Base-by-base conservation (phyloP, 2,797 vertebrate species). In the Emys orbicularis region DNA sequence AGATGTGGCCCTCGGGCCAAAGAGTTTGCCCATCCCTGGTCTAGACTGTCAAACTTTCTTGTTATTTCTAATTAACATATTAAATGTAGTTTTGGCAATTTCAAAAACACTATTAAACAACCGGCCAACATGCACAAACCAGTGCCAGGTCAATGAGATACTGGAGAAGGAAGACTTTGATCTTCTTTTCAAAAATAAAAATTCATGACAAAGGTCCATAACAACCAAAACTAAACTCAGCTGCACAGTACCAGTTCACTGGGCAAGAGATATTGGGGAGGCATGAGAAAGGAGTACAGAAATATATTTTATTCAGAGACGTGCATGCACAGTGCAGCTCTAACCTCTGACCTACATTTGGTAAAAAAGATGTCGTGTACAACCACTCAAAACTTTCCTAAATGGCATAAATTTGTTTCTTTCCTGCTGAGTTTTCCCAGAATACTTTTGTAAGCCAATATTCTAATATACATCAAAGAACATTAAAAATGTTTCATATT, bases 401-500 rank as follows among this genome's bases (percentile, higher is more conserved):
- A 0, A 0, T 1, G 7, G 41, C 25, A 80, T 21, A 87, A 86
- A 72, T 93, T 47, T 83, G 81, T 12, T 96, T 88, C 79, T 93
- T 34, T 93, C 77, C 89, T 88, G 41, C n/a, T 87, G 72, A 4
- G 34, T 74, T 89, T 65, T n/a, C 34, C 85, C 56, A 52, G 25
- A 0, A 1, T 37, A 12, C 21, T 90, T 95, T 49, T 87, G 72
- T 21, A 94, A 91, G 80, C 3, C 21, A 82, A 37, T 61, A 79
- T 31, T 72, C 13, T 12, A 89, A 88, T n/a, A 65, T 19, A 83
- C 19, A 89, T 79, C 50, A 84, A 85, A 95, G 88, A 34, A 65
- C 59, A 86, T 53, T 92, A 92, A 52, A 87, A 53, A 25, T 31
- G 18, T 86, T 96, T 91, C 86, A 96, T 1, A 72, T 90, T 89